phyloP scores from a whole-genome alignment of 2,113 vertebrate species.

The Eudyptes chrysolophus region DNA sequence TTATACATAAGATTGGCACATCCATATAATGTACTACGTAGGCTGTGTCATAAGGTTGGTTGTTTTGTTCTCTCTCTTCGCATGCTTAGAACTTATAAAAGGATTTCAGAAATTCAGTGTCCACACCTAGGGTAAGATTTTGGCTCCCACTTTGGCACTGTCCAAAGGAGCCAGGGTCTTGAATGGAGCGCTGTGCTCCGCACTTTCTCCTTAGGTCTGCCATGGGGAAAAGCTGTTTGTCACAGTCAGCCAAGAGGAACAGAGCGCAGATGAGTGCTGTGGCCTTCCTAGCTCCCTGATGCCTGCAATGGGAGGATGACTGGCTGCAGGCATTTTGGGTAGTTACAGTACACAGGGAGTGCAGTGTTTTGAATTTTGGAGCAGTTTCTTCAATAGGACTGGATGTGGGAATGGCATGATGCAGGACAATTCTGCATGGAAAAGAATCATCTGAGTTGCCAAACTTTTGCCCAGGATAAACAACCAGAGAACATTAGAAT shows the following conservation, averaged over 20 bases:
- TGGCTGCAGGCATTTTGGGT: not conserved
- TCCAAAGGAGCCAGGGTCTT: not conserved
- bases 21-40: not conserved
- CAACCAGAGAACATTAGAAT: not conserved
- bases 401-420: not conserved
- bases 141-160: not conserved
- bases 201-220: not conserved
- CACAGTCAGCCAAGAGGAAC: not conserved
- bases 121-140: not conserved
- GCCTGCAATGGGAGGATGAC: not conserved
- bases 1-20: not conserved
- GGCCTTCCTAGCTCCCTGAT: not conserved
- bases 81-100: not conserved
- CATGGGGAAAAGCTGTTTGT: not conserved
- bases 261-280: not conserved
- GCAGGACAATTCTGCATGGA: not conserved
- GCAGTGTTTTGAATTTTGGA: not conserved
- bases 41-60: not conserved
- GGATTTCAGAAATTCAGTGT: not conserved
- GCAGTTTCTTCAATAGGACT: not conserved
- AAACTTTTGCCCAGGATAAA: not conserved
- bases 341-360: too few relatives aligned
- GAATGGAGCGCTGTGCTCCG: not conserved
- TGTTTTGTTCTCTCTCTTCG: not conserved
- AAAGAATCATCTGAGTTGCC: not conserved